These are phyloP conservation scores for Butorides virescens DNA, from an alignment of 2,113 vertebrate species.

Conservation along the genomic window DNA sequence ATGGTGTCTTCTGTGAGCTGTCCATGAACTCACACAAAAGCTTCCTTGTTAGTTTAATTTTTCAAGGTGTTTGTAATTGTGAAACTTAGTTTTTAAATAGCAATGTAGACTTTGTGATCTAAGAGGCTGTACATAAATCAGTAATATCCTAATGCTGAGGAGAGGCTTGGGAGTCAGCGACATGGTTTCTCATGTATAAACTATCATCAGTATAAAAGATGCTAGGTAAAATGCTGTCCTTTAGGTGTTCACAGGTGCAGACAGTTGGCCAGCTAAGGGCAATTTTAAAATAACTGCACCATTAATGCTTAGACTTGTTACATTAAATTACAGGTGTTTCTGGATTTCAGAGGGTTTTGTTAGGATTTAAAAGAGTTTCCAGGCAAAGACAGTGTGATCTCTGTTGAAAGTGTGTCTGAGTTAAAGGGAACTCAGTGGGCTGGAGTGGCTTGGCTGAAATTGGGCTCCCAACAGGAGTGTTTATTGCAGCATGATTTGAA, in stretches of 20 bases:
- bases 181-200: background rate
- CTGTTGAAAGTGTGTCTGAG: background rate
- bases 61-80: background rate
- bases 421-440: background rate
- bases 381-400: slow-evolving; percentile 12
- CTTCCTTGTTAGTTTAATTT: background rate
- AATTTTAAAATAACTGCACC: background rate
- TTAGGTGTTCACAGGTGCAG: background rate
- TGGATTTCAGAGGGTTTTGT: background rate
- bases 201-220: background rate
- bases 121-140: background rate
- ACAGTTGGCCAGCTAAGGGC: background rate
- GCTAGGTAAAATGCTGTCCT: background rate
- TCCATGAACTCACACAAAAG: background rate
- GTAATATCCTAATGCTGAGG: background rate
- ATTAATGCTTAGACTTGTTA: background rate
- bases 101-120: background rate
- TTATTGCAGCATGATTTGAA: background rate
- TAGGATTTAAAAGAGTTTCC: background rate
- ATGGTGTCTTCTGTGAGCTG: background rate
- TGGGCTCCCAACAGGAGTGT: background rate
- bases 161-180: background rate
- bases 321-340: background rate
- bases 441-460: slow-evolving; percentile 33
- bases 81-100: background rate